Percentiles rank a stretch among this genome's conserved stretches.
Conservation (phyloP, 2,797 vertebrate genomes). For the Dipus sagitta region DNA sequence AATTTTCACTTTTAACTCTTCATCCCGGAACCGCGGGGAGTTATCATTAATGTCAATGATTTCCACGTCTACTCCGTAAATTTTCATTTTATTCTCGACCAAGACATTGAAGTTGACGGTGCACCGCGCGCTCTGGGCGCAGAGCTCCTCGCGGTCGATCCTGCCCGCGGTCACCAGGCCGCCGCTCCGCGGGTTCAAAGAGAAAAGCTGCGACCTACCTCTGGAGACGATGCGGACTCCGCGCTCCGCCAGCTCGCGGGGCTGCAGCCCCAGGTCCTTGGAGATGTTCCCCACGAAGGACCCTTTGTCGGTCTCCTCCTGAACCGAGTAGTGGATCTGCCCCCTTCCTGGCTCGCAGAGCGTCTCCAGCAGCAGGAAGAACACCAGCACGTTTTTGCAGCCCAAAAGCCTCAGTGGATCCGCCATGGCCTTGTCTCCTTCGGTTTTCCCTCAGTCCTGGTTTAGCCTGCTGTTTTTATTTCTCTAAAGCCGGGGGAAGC, state of each 20-base stretch:
- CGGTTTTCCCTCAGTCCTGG: background rate
- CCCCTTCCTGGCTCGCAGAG: constrained; percentile 77
- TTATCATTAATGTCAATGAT: constrained; percentile 90
- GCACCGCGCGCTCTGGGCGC: constrained; percentile 79
- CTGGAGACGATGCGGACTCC: constrained; percentile 88
- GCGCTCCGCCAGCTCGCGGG: constrained; percentile 83
- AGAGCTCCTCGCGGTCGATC: constrained; percentile 89
- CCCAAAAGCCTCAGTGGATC: background rate
- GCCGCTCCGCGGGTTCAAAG: constrained; percentile 86
- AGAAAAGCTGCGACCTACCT: constrained; percentile 86
- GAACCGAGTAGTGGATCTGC: constrained; percentile 88
- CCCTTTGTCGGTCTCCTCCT: constrained; percentile 88
- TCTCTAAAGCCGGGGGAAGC: background rate
- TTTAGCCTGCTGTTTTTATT: constrained; percentile 46
- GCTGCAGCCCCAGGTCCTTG: constrained; percentile 87
- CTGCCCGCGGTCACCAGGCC: constrained; percentile 86
- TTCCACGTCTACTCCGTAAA: constrained; percentile 86
- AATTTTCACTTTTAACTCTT: constrained; percentile 85
- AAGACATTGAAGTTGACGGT: constrained; percentile 88
- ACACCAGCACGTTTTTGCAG: constrained; percentile 65
- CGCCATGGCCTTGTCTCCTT: constrained; percentile 66
- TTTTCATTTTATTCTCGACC: constrained; percentile 88
- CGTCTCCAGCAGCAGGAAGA: constrained; percentile 74
- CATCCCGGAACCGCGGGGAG: constrained; percentile 86
- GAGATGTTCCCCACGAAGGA: constrained; percentile 89